Evolutionary conservation across 2,113 vertebrate genomes (phyloP).

Genomic region (Coptodon rendalli): DNA sequence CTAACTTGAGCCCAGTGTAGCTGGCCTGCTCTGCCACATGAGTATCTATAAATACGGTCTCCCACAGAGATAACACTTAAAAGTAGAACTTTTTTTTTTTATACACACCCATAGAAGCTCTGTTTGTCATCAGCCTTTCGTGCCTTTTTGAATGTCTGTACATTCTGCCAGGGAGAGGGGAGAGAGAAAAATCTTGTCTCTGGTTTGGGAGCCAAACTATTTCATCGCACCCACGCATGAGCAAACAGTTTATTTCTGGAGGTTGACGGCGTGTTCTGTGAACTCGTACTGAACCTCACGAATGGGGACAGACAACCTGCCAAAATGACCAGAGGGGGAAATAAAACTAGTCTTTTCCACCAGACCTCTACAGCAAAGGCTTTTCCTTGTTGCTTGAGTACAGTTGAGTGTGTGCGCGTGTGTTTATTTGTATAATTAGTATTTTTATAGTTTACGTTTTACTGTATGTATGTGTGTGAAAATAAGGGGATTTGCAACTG

Average conservation of each 20-base stretch:
- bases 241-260: conserved; percentile 76
- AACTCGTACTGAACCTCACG: conserved; percentile 66
- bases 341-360: conserved; percentile 24
- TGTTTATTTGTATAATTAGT: background rate
- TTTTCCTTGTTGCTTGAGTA: background rate
- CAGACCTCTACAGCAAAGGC: background rate
- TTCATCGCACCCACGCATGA: conserved; percentile 69
- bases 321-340: conserved; percentile 39
- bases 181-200: conserved; percentile 53
- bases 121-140: background rate
- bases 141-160: background rate
- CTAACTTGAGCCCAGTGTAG: background rate
- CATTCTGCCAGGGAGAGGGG: conserved; percentile 7
- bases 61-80: background rate
- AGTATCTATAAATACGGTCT: background rate
- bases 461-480: background rate
- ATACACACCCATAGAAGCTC: background rate
- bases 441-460: background rate
- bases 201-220: conserved; percentile 52
- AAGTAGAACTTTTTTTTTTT: background rate
- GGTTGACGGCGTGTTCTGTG: conserved; percentile 57
- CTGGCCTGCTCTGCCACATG: background rate
- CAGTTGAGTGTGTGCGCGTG: background rate
- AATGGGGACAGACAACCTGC: conserved; percentile 59
- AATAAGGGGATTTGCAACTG: background rate